A percentile compares a stretch with the other conserved stretches of the same genome.
These are phyloP conservation scores for Antrozous pallidus DNA, from an alignment of 2,797 vertebrate genomes.

Conservation along the genomic window DNA sequence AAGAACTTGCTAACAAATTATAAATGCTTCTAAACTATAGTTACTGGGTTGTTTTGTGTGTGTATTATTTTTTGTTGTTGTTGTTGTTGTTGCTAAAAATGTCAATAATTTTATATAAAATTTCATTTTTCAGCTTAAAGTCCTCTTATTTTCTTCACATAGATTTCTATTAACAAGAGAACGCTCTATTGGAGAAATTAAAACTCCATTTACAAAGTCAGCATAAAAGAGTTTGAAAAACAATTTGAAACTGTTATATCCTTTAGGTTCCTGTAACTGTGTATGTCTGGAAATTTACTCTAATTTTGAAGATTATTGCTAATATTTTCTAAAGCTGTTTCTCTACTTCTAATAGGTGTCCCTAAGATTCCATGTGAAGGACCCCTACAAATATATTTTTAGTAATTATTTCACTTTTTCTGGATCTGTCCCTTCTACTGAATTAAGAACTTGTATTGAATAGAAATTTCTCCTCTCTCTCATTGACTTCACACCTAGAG, in stretches of 20 bases:
- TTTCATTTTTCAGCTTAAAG: background rate
- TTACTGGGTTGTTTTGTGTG: background rate
- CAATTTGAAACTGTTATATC: background rate
- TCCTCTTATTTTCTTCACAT: background rate
- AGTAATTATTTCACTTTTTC: background rate
- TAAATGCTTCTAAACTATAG: background rate
- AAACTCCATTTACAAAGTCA: background rate
- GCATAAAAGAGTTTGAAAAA: background rate
- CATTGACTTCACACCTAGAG: background rate
- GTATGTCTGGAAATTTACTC: background rate
- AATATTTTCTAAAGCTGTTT: background rate
- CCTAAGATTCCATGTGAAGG: background rate
- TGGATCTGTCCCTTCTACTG: background rate
- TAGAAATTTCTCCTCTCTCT: too few relatives aligned
- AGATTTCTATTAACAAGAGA: background rate
- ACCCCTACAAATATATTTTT: background rate
- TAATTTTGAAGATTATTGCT: background rate
- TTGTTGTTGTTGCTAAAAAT: background rate
- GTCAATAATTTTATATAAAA: background rate
- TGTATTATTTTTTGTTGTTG: background rate
- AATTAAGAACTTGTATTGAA: background rate
- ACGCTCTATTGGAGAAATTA: background rate
- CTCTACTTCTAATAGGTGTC: background rate
- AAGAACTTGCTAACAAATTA: background rate
- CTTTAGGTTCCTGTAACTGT: background rate